Percentiles rank a stretch among this genome's conserved stretches.
phyloP scores from a whole-genome alignment of 2,797 vertebrate species.

The Selene dorsalis region DNA sequence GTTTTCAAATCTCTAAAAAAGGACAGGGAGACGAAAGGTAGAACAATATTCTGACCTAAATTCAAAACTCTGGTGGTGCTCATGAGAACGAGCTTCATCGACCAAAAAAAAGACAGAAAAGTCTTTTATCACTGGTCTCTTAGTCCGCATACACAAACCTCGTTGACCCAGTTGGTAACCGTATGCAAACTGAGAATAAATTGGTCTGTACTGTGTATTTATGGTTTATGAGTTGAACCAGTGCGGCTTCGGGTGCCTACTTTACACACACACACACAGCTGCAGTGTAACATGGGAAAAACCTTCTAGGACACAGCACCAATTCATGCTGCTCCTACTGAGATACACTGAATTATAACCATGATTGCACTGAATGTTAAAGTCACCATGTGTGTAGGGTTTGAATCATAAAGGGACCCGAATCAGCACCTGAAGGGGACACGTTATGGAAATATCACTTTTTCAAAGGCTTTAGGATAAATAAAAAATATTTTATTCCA shows the following conservation, averaged over 20 bases:
- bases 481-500: too few relatives aligned
- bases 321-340: too few relatives aligned
- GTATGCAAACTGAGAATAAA: constrained; percentile 51
- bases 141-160: constrained; percentile 42
- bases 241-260: constrained; percentile 22
- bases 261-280: constrained; percentile 21
- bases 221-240: constrained; percentile 51
- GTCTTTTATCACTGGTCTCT: constrained; percentile 22
- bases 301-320: not conserved
- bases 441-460: too few relatives aligned
- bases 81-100: constrained; percentile 16
- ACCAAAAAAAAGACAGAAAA: constrained; percentile 12
- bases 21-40: constrained; percentile 3
- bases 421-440: too few relatives aligned
- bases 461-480: too few relatives aligned
- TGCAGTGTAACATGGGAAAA: constrained; percentile 6
- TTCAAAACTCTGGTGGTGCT: constrained; percentile 37
- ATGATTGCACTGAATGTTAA: too few relatives aligned
- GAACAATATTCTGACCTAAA: constrained; percentile 66
- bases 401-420: too few relatives aligned
- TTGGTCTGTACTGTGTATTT: constrained; percentile 45
- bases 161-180: constrained; percentile 66
- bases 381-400: too few relatives aligned
- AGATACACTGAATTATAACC: too few relatives aligned
- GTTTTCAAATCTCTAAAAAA: constrained; percentile 20